Evolutionary conservation across 2,797 vertebrate genomes (phyloP), one percentile per base, ranked within the genome.

Genomic region (Trachurus trachurus): DNA sequence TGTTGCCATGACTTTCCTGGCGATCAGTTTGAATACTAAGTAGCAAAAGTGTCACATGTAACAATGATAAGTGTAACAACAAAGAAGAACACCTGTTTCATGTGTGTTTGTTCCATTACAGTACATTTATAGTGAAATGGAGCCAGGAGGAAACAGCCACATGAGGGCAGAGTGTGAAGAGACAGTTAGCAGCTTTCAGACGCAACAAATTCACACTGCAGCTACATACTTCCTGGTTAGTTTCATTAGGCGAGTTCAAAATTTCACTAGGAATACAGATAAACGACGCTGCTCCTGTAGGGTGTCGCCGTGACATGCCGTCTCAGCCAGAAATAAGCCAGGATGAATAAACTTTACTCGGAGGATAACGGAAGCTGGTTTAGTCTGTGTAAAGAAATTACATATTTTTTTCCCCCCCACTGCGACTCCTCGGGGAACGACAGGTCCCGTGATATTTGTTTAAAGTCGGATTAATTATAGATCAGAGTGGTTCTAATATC

Each of bases 401-500:
- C 54, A 73, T 31, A 9, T n/a, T 57, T n/a, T 66, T 66, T 56
- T 29, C n/a, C 4, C n/a, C 4, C 21, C 21, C 4, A 40, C 17
- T n/a, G 64, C 29, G 65, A 67, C 45, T 61, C 58, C 78, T 66
- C 22, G 0, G 77, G 77, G 76, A 90, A 69, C 49, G 29, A 53
- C 69, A n/a, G 70, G 65, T 87, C 86, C 78, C 74, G 3, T 37
- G 82, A 73, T 81, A 72, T 88, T 91, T 80, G 78, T 85, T 90
- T 91, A 61, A 91, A 80, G 80, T 78, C 76, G 63, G 84, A 89
- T 88, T 89, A 86, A 91, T 91, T 92, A 90, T 90, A 82, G 74
- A 90, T 88, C 82, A 86, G 78, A 90, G 86, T 57, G 72, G 71
- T 74, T 88, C 65, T 73, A 85, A 86, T 82, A 90, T 76, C 75